Evolutionary conservation across 2,888 invertebrate genomes (phyloP).

Genomic region (Trissolcus japonicus): DNA sequence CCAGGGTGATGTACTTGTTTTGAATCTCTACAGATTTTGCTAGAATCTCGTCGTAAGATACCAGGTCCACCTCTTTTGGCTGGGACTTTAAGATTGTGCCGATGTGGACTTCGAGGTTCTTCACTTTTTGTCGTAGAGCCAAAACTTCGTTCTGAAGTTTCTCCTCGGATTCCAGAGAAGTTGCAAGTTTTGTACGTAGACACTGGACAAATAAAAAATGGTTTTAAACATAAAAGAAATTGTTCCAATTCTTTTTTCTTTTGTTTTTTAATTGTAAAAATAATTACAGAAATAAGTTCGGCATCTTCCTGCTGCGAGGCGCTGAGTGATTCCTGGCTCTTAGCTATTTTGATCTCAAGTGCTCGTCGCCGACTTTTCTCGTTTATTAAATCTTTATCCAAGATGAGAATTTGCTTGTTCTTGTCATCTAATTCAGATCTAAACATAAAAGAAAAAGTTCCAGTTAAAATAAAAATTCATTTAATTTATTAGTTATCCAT

Average conservation of each 20-base stretch:
- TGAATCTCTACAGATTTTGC: slow-evolving; percentile 62
- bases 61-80: slow-evolving; percentile 54
- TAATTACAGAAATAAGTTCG: slow-evolving; percentile 66
- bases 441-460: slow-evolving; percentile 15
- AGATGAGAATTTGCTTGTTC: slow-evolving; percentile 61
- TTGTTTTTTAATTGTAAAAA: slow-evolving; percentile 11
- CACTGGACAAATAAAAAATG: slow-evolving; percentile 50
- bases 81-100: slow-evolving; percentile 63
- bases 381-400: slow-evolving; percentile 68
- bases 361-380: slow-evolving; percentile 66
- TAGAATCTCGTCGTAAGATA: slow-evolving; percentile 48
- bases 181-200: slow-evolving; percentile 77
- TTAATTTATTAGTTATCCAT: neutral
- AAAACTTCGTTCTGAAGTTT: slow-evolving; percentile 81
- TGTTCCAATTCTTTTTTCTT: neutral
- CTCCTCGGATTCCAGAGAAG: slow-evolving; percentile 81
- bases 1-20: slow-evolving; percentile 61
- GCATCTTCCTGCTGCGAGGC: slow-evolving; percentile 66
- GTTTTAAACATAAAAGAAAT: slow-evolving; percentile 7
- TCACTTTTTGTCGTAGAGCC: slow-evolving; percentile 77
- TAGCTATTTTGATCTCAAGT: slow-evolving; percentile 67
- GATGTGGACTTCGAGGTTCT: slow-evolving; percentile 76
- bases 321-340: slow-evolving; percentile 63
- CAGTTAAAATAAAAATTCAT: neutral
- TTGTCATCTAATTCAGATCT: slow-evolving; percentile 69